phyloP scores from a whole-genome alignment of 2,888 invertebrate species.

The Scaptomyza flava region DNA sequence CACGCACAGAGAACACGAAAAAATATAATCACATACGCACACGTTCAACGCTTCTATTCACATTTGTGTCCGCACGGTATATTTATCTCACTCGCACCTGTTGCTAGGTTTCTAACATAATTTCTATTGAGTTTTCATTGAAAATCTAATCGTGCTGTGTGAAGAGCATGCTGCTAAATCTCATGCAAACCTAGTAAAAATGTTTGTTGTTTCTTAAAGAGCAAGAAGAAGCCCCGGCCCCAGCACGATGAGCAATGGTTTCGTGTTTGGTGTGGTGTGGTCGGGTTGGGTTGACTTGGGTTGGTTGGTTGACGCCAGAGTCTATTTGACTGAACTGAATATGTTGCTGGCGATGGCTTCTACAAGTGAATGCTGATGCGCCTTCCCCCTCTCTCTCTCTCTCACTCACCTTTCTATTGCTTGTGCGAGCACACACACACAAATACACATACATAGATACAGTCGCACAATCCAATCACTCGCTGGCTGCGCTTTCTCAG shows the following conservation, averaged over 20 bases:
- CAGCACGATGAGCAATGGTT: slow-evolving; percentile 19
- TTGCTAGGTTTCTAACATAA: slow-evolving; percentile 71
- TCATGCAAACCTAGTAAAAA: slow-evolving; percentile 84
- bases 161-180: slow-evolving; percentile 67
- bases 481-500: slow-evolving; percentile 58
- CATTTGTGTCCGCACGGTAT: slow-evolving; percentile 21
- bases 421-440: slow-evolving; percentile 22
- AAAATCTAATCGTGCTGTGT: slow-evolving; percentile 79
- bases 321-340: background rate
- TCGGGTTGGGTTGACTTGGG: slow-evolving; percentile 13
- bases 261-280: slow-evolving; percentile 8
- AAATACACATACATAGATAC: slow-evolving; percentile 34
- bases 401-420: background rate
- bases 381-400: background rate
- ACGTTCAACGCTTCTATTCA: slow-evolving; percentile 8
- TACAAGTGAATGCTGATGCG: slow-evolving; percentile 2
- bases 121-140: slow-evolving; percentile 83
- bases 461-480: slow-evolving; percentile 47
- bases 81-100: slow-evolving; percentile 64
- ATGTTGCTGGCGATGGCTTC: slow-evolving; percentile 2
- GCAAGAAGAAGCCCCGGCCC: slow-evolving; percentile 71
- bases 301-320: background rate
- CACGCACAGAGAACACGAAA: slow-evolving; percentile 1
- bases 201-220: slow-evolving; percentile 84
- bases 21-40: slow-evolving; percentile 13